Evolutionary conservation across 2,113 vertebrate genomes (phyloP), one percentile per base, ranked within the genome.

Genomic region (Arizona elegans): DNA sequence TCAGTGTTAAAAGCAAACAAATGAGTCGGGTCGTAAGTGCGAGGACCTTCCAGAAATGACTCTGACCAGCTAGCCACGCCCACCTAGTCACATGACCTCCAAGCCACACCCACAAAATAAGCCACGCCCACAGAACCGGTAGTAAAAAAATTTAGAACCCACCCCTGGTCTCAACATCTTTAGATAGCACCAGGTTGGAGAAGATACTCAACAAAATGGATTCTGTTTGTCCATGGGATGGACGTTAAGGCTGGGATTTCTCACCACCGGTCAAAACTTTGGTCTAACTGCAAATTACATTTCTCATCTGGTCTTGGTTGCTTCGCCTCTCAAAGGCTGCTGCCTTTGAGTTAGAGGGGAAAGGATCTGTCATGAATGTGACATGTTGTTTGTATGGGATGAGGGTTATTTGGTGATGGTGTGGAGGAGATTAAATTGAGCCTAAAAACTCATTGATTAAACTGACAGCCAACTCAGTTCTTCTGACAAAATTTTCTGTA

Each of bases 401-500:
- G 89, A 70, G 89, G 89, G 58, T 65, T 90, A 70, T 70, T 65
- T 52, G 58, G 43, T 21, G 43, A 90, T 90, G 89, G 89, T 90
- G 59, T 90, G 59, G 89, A 65, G 62, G 59, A 70, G 89, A 90
- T 90, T 90, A 90, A 90, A 50, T 26, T n/a, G 89, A 90, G 59
- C 89, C 89, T 65, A 43, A 90, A 65, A 65, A 90, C 89, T 90
- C 58, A 62, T 90, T 90, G 58, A 65, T 90, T 70, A 47, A 50
- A 65, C 43, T 90, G 58, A 90, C 89, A 90, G 59, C 89, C 59
- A 90, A 24, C 47, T 90, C 43, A 52, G 23, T 90, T 90, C 43
- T 90, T 21, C 58, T 52, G 89, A 70, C 89, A 90, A 50, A 90
- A 90, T 90, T 47, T 17, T 65, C 58, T 52, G 38, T 50, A 50